These are phyloP conservation scores for Podarcis lilfordi DNA, from an alignment of 2,797 vertebrate genomes.

Conservation along the genomic window DNA sequence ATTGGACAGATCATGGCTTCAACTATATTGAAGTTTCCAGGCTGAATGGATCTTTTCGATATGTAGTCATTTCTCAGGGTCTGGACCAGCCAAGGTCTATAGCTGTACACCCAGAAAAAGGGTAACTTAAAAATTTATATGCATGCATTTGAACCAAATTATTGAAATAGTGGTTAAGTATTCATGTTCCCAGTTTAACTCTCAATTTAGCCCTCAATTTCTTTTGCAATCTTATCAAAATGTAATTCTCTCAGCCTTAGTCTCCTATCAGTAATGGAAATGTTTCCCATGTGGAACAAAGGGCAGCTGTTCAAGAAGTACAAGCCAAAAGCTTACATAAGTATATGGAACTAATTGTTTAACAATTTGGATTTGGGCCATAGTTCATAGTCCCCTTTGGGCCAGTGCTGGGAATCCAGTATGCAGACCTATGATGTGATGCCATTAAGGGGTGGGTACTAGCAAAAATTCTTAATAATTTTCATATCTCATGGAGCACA, in stretches of 20 bases:
- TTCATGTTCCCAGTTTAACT: not conserved
- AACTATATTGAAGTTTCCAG: constrained; percentile 96
- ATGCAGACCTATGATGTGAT: not conserved
- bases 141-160: not conserved
- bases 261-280: not conserved
- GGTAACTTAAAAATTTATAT: constrained; percentile 79
- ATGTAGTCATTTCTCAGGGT: constrained; percentile 92
- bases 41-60: constrained; percentile 93
- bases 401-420: not conserved
- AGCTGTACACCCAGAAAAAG: constrained; percentile 94
- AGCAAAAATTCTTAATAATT: not conserved
- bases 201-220: not conserved
- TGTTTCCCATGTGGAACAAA: not conserved
- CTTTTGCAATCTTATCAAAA: not conserved
- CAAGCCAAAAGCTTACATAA: not conserved
- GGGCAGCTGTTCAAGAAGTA: not conserved
- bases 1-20: constrained; percentile 98
- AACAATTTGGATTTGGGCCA: too few species aligned
- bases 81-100: constrained; percentile 95
- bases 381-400: not conserved
- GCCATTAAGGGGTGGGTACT: not conserved
- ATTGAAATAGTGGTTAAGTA: not conserved
- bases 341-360: not conserved
- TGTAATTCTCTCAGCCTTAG: not conserved
- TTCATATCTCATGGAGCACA: not conserved